phyloP scores from a whole-genome alignment of 2,888 invertebrate species.

The Hypena proboscidalis region DNA sequence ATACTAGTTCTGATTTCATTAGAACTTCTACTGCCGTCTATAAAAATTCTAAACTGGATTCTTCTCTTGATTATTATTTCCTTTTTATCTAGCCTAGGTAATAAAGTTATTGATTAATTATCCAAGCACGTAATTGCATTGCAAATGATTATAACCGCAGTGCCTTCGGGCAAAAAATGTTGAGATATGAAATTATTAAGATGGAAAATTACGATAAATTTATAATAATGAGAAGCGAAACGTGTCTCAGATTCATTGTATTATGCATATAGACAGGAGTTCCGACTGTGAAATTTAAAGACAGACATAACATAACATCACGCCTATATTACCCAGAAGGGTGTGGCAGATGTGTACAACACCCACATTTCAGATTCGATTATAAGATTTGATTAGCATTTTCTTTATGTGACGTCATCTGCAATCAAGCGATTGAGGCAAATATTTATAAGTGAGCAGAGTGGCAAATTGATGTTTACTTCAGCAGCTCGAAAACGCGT shows the following conservation, averaged over 20 bases:
- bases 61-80: not conserved
- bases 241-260: constrained; percentile 14
- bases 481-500: no score
- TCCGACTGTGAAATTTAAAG: not conserved
- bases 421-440: not conserved
- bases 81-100: no score
- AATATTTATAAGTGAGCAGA: not conserved
- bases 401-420: not conserved
- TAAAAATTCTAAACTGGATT: constrained; percentile 25
- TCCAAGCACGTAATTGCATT: no score
- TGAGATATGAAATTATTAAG: constrained; percentile 5
- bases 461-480: not conserved
- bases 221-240: constrained; percentile 27
- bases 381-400: no score
- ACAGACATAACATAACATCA: no score
- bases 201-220: constrained; percentile 26
- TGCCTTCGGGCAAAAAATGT: not conserved
- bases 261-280: not conserved
- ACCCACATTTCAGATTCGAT: no score
- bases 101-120: no score
- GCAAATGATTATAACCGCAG: no score
- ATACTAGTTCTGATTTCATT: constrained; percentile 55
- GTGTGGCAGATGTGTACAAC: no score
- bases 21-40: constrained; percentile 23
- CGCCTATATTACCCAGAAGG: no score